phyloP scores from a whole-genome alignment of 2,888 invertebrate species.

The Hirtodrosophila duncani region DNA sequence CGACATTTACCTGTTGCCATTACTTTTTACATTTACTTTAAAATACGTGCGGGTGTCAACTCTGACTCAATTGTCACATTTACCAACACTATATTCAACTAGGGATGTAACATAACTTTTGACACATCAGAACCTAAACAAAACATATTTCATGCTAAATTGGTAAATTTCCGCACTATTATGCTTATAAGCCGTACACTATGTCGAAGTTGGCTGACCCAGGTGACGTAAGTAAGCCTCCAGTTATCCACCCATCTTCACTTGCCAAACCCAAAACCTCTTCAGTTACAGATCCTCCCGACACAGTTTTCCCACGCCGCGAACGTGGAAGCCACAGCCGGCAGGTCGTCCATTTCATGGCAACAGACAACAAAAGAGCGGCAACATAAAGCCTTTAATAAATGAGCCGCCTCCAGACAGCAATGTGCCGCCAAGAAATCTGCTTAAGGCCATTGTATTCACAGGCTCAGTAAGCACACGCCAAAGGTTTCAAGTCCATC shows the following conservation, averaged over 20 bases:
- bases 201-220: conserved; percentile 55
- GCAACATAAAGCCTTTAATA: conserved; percentile 37
- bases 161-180: conserved; percentile 44
- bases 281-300: conserved; percentile 51
- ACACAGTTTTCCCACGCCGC: conserved; percentile 19
- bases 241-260: neutral
- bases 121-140: conserved; percentile 41
- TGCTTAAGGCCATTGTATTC: conserved; percentile 72
- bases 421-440: conserved; percentile 62
- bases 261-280: neutral
- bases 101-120: no score
- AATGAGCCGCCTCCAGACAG: conserved; percentile 38
- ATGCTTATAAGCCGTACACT: conserved; percentile 66
- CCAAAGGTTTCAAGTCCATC: neutral
- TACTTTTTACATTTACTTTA: no score
- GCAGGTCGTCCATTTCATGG: conserved; percentile 40
- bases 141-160: conserved; percentile 56
- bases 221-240: conserved; percentile 61
- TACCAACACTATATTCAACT: no score
- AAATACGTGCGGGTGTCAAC: no score
- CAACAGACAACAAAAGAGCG: conserved; percentile 33
- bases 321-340: conserved; percentile 24
- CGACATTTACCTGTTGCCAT: no score
- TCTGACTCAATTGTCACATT: no score
- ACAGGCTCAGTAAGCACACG: conserved; percentile 68